phyloP scores from a whole-genome alignment of 2,113 vertebrate genomes.

The Ailurus styani region DNA sequence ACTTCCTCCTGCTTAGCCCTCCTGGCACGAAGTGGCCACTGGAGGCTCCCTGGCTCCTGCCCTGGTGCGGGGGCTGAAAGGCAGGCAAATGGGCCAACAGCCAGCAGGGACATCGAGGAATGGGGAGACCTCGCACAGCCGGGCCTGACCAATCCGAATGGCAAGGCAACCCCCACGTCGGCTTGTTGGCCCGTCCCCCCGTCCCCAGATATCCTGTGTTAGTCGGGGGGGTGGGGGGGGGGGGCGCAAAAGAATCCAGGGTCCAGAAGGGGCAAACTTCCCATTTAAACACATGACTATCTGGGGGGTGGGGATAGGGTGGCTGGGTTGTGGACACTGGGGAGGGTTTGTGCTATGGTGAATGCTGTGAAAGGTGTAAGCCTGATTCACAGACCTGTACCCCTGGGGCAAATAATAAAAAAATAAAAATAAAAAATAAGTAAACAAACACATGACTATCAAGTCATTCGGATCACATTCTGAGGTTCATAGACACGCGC shows the following conservation, averaged over 20 bases:
- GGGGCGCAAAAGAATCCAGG: background rate
- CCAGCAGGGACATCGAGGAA: background rate
- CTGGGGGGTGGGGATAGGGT: too few relatives aligned
- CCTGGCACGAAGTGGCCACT: background rate
- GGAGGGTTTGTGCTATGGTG: too few relatives aligned
- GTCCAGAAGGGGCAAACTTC: background rate
- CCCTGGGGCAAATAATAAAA: too few relatives aligned
- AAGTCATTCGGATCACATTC: background rate
- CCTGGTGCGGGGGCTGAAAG: rapidly evolving
- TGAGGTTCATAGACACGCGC: background rate
- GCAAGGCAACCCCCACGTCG: background rate
- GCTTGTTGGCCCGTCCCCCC: background rate
- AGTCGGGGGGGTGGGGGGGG: background rate
- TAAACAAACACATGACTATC: background rate
- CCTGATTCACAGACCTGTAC: too few relatives aligned
- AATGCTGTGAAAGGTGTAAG: too few relatives aligned
- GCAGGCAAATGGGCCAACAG: too few relatives aligned
- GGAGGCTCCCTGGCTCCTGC: background rate
- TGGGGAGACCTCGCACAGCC: background rate
- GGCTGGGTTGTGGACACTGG: too few relatives aligned
- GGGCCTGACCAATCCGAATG: background rate
- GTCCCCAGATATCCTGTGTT: background rate
- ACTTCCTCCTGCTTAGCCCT: background rate
- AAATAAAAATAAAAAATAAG: too few relatives aligned
- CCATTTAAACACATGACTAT: background rate